phyloP scores from a whole-genome alignment of 1,140 invertebrate genomes.

The Bilobella aurantiaca region DNA sequence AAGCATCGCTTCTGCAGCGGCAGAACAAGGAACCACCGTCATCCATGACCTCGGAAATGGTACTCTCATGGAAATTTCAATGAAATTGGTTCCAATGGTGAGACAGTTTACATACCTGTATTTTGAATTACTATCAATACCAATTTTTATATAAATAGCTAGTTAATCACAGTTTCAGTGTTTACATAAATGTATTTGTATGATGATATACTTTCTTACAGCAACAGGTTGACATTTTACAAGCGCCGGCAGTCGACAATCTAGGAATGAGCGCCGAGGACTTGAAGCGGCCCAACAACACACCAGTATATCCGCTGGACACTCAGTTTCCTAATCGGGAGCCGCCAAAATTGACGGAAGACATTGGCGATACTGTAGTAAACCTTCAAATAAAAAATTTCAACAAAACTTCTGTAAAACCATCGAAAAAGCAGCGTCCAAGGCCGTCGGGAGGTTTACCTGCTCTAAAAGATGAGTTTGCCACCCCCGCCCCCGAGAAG shows the following conservation, averaged over 20 bases:
- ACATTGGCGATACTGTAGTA: neutral
- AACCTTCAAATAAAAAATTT: neutral
- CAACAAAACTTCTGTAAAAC: neutral
- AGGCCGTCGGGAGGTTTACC: neutral
- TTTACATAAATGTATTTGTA: too few species aligned
- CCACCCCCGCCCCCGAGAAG: neutral
- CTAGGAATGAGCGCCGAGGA: too few species aligned
- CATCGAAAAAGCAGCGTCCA: neutral
- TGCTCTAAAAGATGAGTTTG: neutral
- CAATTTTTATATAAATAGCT: too few species aligned
- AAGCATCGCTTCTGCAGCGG: neutral
- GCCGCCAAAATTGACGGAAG: neutral
- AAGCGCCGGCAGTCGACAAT: too few species aligned
- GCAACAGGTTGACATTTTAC: too few species aligned
- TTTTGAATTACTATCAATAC: neutral
- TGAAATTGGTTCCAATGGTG: slow-evolving; percentile 6
- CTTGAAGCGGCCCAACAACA: neutral
- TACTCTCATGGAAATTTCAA: neutral
- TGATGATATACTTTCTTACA: too few species aligned
- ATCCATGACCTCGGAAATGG: slow-evolving; percentile 5
- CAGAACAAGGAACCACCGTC: neutral
- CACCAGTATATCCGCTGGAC: neutral
- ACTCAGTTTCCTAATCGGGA: neutral
- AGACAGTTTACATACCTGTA: neutral
- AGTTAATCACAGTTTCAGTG: too few species aligned